Evolutionary conservation across 2,888 invertebrate species (phyloP), one percentile per base, ranked within the genome.

Genomic region (Furcula furcula): DNA sequence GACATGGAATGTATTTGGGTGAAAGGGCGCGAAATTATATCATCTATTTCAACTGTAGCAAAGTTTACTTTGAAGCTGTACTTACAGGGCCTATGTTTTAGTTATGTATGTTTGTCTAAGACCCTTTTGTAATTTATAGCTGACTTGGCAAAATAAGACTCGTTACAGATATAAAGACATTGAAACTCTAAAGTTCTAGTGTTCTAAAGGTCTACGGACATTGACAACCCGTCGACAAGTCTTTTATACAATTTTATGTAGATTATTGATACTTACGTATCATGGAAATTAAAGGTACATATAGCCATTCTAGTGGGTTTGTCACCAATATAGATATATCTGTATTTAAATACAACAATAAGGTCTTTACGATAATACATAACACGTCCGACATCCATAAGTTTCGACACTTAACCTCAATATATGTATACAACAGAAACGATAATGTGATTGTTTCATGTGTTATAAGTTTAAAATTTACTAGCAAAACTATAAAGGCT

Each of bases 11-110:
- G 31, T 46, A 55, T 45, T 49, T 51, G 58, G 68, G 86, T 85
- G 87, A 87, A 88, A 88, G 87, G 88, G 88, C 88, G 88, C 88
- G 87, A 88, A 88, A 87, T 80, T 72, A 76, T 69, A 66, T 70
- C 53, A 64, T 63, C 40, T 45, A 41, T n/a, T n/a, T n/a, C n/a
- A n/a, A 23, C 52, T 53, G 57, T 50, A 55, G 50, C 15, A 39
- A 57, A 55, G 53, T 65, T 57, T 52, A 62, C 52, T 47, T 51
- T 34, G 40, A 29, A 14, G 9, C 7, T 9, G 19, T 13, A 29
- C 12, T 6, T 13, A 29, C 11, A n/a, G n/a, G n/a, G n/a, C n/a
- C n/a, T n/a, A n/a, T n/a, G n/a, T n/a, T n/a, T n/a, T n/a, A n/a
- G n/a, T n/a, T n/a, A n/a, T n/a, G n/a, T n/a, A n/a, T n/a, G n/a